Evolutionary conservation across 1,140 invertebrate species (phyloP), one percentile per base, ranked within the genome.

Genomic region (Drosophila auraria): DNA sequence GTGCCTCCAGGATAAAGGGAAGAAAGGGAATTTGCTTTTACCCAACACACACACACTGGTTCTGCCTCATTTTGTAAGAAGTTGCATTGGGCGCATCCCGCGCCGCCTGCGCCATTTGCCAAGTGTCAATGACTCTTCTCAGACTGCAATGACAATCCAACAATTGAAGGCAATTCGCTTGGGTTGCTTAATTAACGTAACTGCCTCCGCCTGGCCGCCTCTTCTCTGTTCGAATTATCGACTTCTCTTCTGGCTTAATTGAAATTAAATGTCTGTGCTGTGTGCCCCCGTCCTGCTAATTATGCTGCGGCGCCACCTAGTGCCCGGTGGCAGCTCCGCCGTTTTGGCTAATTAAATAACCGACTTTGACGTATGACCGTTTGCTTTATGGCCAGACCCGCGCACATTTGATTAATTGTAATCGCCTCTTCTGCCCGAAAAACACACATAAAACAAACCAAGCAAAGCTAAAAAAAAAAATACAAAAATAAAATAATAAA

Each of bases 91-190:
- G 27, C 61, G 42, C 59, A 42, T 73, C 58, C 59, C 23, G 49
- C 61, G 49, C 78, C 61, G 68, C 72, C 74, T 64, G 80, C 78
- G 84, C 73, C 69, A 86, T 87, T 69, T 66, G 77, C 68, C 69
- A 89, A 87, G 78, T 87, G 84, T 87, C 84, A 87, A 75, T 90
- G 84, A 87, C 84, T 79, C 53, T 62, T 76, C 68, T 70, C 64
- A 57, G 49, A 51, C 78, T 51, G 70, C 57, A 80, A 59, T 78
- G 83, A 77, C 79, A 84, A 57, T 57, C 25, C 54, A 57, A 78
- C 82, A 81, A 78, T 78, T 73, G 82, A 84, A 80, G 72, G 59
- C 63, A 71, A 65, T 64, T 71, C 64, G 51, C 51, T 69, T 56
- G 68, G 30, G 47, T 77, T 80, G 72, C 78, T 84, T 84, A 84